Base-by-base conservation (phyloP, 2,797 vertebrate species). In the Schizopygopsis malacanthus region DNA sequence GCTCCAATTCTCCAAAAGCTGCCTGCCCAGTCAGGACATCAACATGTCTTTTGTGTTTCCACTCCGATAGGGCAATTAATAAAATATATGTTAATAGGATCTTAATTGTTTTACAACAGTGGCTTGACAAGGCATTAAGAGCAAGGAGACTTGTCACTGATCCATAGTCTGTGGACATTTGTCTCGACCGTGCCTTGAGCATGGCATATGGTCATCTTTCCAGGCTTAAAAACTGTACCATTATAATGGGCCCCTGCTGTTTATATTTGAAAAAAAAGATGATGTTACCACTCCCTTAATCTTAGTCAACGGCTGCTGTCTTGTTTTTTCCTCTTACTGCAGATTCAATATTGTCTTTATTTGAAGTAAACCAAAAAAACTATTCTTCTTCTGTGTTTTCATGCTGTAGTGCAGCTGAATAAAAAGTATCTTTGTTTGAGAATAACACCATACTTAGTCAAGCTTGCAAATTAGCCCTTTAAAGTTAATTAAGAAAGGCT, bases 21-120 rank as follows among this genome's bases (percentile, higher is more conserved):
- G 72, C 67, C n/a, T 79, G 67, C 92, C 92, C 91, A 94, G 94
- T 94, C 91, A 91, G 95, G 95, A 93, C 94, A 89, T 93, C 92
- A 92, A 89, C 92, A 91, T 88, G 88, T 86, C 92, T 71, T 93
- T 91, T 92, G 89, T 91, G 90, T 90, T 92, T 91, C 92, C 90
- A 94, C 94, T 95, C 94, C 94, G 93, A 95, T 95, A 95, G 93
- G 95, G 94, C 96, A 97, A 98, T 97, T 97, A 97, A 96, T 96
- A 96, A 97, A 96, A 97, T 95, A 95, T 97, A 97, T 97, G 96
- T 96, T 98, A 97, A 97, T 96, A 95, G 95, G 94, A 94, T 91
- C 93, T 93, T 95, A 95, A 95, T 95, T 94, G 94, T 94, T 95
- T 93, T 93, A 94, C 93, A 94, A 92, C 91, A 91, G 91, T 69